Conservation (phyloP, 2,888 invertebrate genomes). For the Protodeltote pygarga region DNA sequence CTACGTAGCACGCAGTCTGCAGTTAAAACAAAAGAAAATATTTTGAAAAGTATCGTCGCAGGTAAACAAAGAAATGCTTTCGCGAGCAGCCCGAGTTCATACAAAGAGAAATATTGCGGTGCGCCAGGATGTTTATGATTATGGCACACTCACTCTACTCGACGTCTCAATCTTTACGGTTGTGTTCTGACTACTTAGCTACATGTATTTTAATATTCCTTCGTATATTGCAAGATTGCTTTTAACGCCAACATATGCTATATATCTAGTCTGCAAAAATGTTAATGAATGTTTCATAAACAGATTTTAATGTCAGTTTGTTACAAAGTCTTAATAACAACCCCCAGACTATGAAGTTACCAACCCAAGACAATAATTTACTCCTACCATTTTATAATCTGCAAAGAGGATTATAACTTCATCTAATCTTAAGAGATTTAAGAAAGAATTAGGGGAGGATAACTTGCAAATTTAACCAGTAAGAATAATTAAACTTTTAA, state of each 20-base stretch:
- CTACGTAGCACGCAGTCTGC: conserved; percentile 72
- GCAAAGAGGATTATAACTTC: conserved; percentile 61
- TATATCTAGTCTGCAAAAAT: conserved; percentile 27
- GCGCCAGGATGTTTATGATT: conserved; percentile 82
- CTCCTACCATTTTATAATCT: conserved; percentile 50
- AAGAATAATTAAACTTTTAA: conserved; percentile 56
- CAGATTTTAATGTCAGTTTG: conserved; percentile 14
- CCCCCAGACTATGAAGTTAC: conserved; percentile 27
- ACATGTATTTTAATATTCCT: conserved; percentile 58
- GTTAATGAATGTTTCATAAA: conserved; percentile 16
- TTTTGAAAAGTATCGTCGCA: conserved; percentile 82
- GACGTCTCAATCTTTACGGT: conserved; percentile 74
- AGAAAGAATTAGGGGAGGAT: conserved; percentile 55
- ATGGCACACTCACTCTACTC: conserved; percentile 76
- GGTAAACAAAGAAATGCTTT: conserved; percentile 80
- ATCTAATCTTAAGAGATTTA: conserved; percentile 51
- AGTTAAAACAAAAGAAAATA: conserved; percentile 82
- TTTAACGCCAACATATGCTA: conserved; percentile 24
- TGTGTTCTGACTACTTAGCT: conserved; percentile 64
- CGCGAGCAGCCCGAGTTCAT: conserved; percentile 74
- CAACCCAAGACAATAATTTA: conserved; percentile 50
- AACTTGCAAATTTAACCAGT: conserved; percentile 59
- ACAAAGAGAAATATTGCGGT: conserved; percentile 82
- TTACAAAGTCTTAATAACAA: conserved; percentile 32
- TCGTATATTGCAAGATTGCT: conserved; percentile 38